Base-by-base conservation (phyloP, 2,888 invertebrate genomes). In the Abrostola tripartita region DNA sequence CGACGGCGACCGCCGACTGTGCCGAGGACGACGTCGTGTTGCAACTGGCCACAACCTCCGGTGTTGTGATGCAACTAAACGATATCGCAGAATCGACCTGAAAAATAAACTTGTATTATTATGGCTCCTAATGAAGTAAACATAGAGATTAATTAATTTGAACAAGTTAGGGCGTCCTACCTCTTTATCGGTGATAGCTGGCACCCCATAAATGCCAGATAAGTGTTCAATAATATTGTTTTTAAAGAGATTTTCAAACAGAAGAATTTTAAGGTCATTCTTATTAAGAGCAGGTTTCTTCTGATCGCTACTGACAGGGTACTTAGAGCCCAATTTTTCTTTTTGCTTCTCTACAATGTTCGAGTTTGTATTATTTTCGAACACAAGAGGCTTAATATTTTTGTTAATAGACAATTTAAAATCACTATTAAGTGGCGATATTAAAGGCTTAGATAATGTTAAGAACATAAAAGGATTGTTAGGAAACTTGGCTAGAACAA, bases 31-130 rank as follows among this genome's bases (percentile, higher is more conserved):
- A 81, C 49, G 93, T 92, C 66, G 92, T 92, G 87, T 89, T 91
- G 90, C 93, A 92, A 81, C 91, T 91, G 73, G 91, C 80, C 87
- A 92, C 93, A 78, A 93, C 94, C 90, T 93, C 94, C 62, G 94
- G 92, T 63, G 91, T 92, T 81, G 94, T 93, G 92, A 94, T 94
- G 92, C 94, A 94, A 88, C 91, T 93, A 87, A 94, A 94, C 85
- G 94, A 92, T 85, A 94, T 93, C 72, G 93, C 92, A 65, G 94
- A 89, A 84, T 94, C 94, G 81, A 92, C 91, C 94, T 94, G 93
- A 72, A 81, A 73, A 87, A 83, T 88, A 72, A 84, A 69, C 74
- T 68, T 35, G 59, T 49, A 65, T 85, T 72, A 83, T 69, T 67
- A 59, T 40, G 7, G 41, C 57, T 52, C 52, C 59, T 63, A 63